phyloP scores from a whole-genome alignment of 2,113 vertebrate species.

The Procavia capensis region DNA sequence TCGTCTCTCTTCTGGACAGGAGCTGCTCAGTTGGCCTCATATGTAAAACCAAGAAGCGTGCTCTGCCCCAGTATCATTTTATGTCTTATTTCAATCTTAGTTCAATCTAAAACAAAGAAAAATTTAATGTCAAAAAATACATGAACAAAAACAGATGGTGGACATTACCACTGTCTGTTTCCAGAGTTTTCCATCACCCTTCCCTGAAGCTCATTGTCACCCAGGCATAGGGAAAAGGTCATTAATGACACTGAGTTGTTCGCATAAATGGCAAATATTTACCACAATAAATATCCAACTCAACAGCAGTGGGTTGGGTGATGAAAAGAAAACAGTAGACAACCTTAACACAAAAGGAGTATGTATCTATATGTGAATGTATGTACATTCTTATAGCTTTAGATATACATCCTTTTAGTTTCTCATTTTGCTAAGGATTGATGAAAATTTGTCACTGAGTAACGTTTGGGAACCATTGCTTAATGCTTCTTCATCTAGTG shows the following conservation, averaged over 20 bases:
- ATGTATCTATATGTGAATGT: not conserved
- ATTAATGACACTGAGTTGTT: not conserved
- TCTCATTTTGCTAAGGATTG: not conserved
- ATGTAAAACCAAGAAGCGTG: too few relatives aligned
- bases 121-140: slow-evolving; percentile 23
- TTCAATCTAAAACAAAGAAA: slow-evolving; percentile 19
- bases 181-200: not conserved
- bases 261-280: not conserved
- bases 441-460: not conserved
- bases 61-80: too few relatives aligned
- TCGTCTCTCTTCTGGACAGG: too few relatives aligned
- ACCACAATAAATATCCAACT: not conserved
- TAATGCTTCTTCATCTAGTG: not conserved
- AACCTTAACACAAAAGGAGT: not conserved
- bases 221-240: not conserved
- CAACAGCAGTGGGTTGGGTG: too few relatives aligned
- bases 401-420: not conserved
- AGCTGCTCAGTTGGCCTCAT: too few relatives aligned
- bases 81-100: too few relatives aligned
- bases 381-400: not conserved
- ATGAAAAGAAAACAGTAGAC: not conserved
- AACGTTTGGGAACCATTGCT: not conserved
- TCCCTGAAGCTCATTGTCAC: not conserved
- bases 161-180: not conserved
- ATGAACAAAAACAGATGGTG: not conserved